Evolutionary conservation across 2,888 invertebrate genomes (phyloP).

Genomic region (Cataglyphis albicans): DNA sequence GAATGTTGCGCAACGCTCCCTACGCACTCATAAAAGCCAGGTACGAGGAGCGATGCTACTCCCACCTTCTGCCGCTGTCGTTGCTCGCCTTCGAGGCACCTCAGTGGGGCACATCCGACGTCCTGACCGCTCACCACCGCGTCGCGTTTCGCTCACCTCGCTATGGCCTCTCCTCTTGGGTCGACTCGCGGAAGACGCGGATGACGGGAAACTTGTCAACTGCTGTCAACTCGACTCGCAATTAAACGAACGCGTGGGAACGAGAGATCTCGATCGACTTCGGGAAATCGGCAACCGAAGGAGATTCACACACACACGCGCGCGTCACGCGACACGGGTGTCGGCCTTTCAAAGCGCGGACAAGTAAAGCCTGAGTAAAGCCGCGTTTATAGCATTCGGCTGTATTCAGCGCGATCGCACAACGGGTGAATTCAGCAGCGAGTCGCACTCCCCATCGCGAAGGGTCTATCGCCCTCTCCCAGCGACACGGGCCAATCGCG

Average conservation of each 20-base stretch:
- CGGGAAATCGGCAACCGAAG: not conserved
- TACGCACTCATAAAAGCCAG: constrained; percentile 51
- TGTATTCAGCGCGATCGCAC: constrained; percentile 55
- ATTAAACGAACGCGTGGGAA: not conserved
- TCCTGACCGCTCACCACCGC: constrained; percentile 34
- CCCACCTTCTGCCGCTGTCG: constrained; percentile 44
- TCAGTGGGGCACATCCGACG: constrained; percentile 50
- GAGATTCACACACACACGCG: not conserved
- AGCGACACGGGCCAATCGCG: constrained; percentile 17
- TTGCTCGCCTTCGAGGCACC: constrained; percentile 17
- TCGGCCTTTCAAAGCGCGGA: not conserved
- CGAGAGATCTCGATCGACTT: not conserved
- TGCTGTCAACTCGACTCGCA: not conserved
- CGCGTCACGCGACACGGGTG: not conserved
- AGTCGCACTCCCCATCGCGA: constrained; percentile 58
- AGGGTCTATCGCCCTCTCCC: constrained; percentile 39
- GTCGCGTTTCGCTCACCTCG: constrained; percentile 29
- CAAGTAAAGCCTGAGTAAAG: not conserved
- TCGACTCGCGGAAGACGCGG: not conserved
- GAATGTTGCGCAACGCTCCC: constrained; percentile 41
- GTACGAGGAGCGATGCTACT: constrained; percentile 33
- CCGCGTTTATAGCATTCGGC: constrained; percentile 48
- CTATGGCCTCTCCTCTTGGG: constrained; percentile 34
- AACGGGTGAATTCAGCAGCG: constrained; percentile 62
- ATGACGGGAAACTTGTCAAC: not conserved